phyloP scores from a whole-genome alignment of 1,140 invertebrate species.

The Aphaenogaster floridana region DNA sequence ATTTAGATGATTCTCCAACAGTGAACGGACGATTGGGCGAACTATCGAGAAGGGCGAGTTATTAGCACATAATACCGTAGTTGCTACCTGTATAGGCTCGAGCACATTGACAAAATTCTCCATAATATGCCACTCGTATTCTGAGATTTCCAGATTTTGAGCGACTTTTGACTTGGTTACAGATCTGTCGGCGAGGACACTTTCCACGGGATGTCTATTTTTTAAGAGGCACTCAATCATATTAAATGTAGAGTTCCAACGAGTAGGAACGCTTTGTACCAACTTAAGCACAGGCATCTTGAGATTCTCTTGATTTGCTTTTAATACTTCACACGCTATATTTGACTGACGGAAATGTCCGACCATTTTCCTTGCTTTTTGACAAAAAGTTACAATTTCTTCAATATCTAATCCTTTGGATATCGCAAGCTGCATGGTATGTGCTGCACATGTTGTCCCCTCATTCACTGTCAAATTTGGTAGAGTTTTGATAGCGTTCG shows the following conservation, averaged over 20 bases:
- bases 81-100: not conserved
- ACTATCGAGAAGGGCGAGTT: not conserved
- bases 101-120: conserved; percentile 1
- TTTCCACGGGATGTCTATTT: not conserved
- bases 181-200: conserved; percentile 1
- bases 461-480: not conserved
- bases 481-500: not conserved
- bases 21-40: not conserved
- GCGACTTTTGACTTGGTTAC: not conserved
- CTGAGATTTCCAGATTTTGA: not conserved
- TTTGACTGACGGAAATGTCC: not conserved
- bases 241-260: conserved; percentile 4
- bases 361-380: not conserved
- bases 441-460: conserved; percentile 5
- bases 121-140: not conserved
- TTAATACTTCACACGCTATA: not conserved
- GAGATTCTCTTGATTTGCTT: not conserved
- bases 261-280: not conserved
- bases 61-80: not conserved
- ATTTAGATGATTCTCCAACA: not conserved
- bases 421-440: not conserved
- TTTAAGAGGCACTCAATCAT: not conserved
- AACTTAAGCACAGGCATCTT: conserved; percentile 6
- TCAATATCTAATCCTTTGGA: not conserved
- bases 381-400: not conserved